Percentiles rank a stretch among this genome's conserved stretches.
Conservation (phyloP, 2,113 vertebrate species). For the Greenwoodochromis staneri region DNA sequence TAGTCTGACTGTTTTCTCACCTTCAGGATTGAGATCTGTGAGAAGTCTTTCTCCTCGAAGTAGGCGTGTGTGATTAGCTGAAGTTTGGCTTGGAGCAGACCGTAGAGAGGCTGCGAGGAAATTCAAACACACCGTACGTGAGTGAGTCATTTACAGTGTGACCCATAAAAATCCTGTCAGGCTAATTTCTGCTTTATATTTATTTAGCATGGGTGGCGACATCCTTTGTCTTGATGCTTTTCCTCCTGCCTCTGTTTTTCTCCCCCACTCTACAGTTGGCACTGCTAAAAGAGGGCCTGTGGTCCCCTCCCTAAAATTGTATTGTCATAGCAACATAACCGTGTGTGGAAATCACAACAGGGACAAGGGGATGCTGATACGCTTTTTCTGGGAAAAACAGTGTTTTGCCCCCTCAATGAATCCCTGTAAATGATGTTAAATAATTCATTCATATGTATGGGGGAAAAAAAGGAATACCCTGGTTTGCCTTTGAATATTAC, state of each 20-base stretch:
- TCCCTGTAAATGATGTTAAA: neutral
- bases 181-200: neutral
- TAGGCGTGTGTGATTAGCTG: slow-evolving; percentile 98
- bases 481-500: neutral
- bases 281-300: neutral
- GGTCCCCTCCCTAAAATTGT: neutral
- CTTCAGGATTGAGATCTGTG: slow-evolving; percentile 96
- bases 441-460: accelerated
- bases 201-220: neutral
- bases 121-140: neutral
- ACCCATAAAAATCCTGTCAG: neutral
- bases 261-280: neutral
- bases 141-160: neutral
- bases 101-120: slow-evolving; percentile 84
- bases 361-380: accelerated
- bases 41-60: slow-evolving; percentile 99
- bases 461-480: accelerated
- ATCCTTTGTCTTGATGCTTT: neutral
- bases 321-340: neutral
- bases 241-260: neutral
- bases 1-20: slow-evolving; percentile 53
- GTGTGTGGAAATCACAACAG: neutral
- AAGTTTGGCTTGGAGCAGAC: slow-evolving; percentile 93
- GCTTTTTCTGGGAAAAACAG: neutral
- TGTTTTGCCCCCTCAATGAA: neutral